Evolutionary conservation across 2,113 vertebrate species (phyloP).

Genomic region (Peromyscus leucopus): DNA sequence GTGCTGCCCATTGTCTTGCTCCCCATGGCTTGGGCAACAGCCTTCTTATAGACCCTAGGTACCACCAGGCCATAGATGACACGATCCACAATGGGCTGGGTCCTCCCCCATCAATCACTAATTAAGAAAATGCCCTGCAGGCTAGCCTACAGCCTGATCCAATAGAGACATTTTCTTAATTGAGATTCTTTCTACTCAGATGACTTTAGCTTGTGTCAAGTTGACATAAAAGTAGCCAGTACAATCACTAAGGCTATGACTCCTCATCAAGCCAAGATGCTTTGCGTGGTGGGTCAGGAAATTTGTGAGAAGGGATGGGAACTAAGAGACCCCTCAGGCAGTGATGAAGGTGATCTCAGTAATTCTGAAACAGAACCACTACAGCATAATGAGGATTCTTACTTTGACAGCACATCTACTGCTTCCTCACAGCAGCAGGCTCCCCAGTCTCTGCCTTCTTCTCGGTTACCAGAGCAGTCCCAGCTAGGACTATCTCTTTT

Average conservation of each 20-base stretch:
- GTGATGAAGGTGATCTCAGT: slow-evolving; percentile 89
- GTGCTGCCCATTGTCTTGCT: background rate
- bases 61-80: background rate
- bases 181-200: background rate
- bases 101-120: background rate
- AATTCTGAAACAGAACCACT: slow-evolving; percentile 92
- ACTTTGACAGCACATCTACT: slow-evolving; percentile 76
- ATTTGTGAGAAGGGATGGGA: slow-evolving; percentile 92
- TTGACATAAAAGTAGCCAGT: background rate
- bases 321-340: slow-evolving; percentile 90
- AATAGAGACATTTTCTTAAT: background rate
- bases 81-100: background rate
- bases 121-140: background rate
- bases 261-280: background rate
- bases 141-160: background rate
- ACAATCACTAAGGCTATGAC: background rate
- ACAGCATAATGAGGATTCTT: slow-evolving; percentile 87
- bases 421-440: slow-evolving; percentile 82
- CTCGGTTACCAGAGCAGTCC: slow-evolving; percentile 93
- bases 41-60: background rate
- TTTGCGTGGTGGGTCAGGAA: slow-evolving; percentile 89
- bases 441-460: slow-evolving; percentile 85
- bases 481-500: slow-evolving; percentile 91
- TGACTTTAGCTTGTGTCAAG: background rate
- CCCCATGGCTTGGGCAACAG: background rate